Conservation (phyloP, 2,888 invertebrate genomes). For the Tricholauxania praeusta region DNA sequence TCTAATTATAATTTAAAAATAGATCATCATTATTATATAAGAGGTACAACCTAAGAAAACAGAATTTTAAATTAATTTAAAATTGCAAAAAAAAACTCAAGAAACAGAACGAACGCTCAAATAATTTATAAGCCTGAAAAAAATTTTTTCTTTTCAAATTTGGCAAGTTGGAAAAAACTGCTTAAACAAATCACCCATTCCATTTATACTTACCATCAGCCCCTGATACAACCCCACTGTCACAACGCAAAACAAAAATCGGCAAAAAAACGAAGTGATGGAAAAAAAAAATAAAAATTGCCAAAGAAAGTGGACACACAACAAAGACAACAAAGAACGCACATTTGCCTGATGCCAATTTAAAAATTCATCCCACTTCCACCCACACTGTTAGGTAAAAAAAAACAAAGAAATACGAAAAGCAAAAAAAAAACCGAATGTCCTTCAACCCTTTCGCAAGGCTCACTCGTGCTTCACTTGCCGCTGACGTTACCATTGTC, state of each 20-base stretch:
- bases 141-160: not conserved
- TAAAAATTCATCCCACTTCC: conserved; percentile 21
- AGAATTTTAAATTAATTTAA: too few species aligned
- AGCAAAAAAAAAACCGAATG: conserved; percentile 30
- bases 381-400: not conserved
- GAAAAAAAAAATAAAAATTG: conserved; percentile 10
- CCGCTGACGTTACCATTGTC: not conserved
- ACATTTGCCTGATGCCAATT: conserved; percentile 36
- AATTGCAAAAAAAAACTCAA: too few species aligned
- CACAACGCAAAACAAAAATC: not conserved
- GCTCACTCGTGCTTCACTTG: conserved; percentile 12
- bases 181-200: conserved; percentile 7
- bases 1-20: too few species aligned
- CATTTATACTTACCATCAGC: not conserved
- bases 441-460: conserved; percentile 43
- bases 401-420: conserved; percentile 24
- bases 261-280: not conserved
- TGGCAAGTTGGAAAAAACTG: not conserved
- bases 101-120: not conserved
- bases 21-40: too few species aligned
- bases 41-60: too few species aligned
- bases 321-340: conserved; percentile 14
- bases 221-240: not conserved
- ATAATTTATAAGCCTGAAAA: conserved; percentile 2
- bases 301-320: conserved; percentile 31